phyloP scores from a whole-genome alignment of 2,888 invertebrate genomes.

The Dromius quadrimaculatus region DNA sequence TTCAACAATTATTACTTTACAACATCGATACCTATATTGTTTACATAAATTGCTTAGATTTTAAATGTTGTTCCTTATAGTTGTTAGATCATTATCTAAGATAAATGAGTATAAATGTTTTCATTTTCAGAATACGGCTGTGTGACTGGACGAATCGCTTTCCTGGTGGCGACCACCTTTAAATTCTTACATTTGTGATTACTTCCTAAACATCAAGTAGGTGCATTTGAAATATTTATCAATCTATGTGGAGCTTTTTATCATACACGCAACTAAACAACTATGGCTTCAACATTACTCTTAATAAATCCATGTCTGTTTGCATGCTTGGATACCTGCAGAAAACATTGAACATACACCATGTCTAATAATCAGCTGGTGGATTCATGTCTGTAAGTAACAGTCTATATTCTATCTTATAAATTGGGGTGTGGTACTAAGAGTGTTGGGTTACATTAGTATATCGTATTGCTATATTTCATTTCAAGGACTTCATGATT shows the following conservation, averaged over 20 bases:
- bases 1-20: slow-evolving; percentile 11
- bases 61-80: slow-evolving; percentile 1
- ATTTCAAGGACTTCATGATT: slow-evolving; percentile 41
- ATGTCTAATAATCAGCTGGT: slow-evolving; percentile 76
- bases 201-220: slow-evolving; percentile 43
- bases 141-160: slow-evolving; percentile 59
- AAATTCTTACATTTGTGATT: slow-evolving; percentile 41
- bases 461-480: slow-evolving; percentile 47
- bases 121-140: slow-evolving; percentile 60
- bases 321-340: slow-evolving; percentile 60
- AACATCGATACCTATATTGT: slow-evolving; percentile 13
- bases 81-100: not conserved
- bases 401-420: slow-evolving; percentile 32
- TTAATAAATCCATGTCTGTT: slow-evolving; percentile 54
- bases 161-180: slow-evolving; percentile 40
- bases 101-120: not conserved
- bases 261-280: slow-evolving; percentile 31
- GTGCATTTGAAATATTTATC: slow-evolving; percentile 4
- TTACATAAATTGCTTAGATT: slow-evolving; percentile 21
- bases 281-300: slow-evolving; percentile 36
- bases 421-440: slow-evolving; percentile 45
- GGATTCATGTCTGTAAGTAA: slow-evolving; percentile 76
- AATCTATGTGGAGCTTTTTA: slow-evolving; percentile 29
- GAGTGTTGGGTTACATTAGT: slow-evolving; percentile 45
- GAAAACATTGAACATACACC: slow-evolving; percentile 62